Evolutionary conservation across 2,113 vertebrate genomes (phyloP), one percentile per base, ranked within the genome.

Genomic region (Todiramphus chloris): DNA sequence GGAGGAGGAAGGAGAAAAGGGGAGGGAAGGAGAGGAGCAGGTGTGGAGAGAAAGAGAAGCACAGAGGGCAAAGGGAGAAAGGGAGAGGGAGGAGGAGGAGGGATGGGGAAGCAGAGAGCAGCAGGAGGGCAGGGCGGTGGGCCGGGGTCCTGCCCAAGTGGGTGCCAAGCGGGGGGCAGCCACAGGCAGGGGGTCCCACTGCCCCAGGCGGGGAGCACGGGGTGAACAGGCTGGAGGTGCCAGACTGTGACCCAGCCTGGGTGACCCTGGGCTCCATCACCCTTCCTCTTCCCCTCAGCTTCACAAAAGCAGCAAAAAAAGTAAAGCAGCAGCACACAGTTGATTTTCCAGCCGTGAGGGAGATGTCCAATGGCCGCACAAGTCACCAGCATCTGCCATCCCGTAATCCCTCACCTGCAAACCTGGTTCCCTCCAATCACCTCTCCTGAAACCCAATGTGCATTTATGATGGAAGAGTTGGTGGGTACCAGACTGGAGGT

Each of bases 21-120:
- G 75, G 93, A 96, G 91, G 90, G 90, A 94, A 95, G 48, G 94
- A 97, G 97, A 96, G 91, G 87, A 96, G 92, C 89, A 97, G 87
- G 96, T 96, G 91, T 81, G 91, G 83, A 94, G 75, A 76, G 87
- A 87, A 91, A 94, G 87, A 89, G 93, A 92, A 90, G 94, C 64
- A 85, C 59, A 75, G 76, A 91, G 94, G 87, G 96, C 88, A 96
- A 96, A 94, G 41, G 62, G 33, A 78, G 87, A 92, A 64, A 41
- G 48, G 88, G 91, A 89, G 64, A 84, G 58, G 55, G n/a, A 85
- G 77, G 80, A 77, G 55, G n/a, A 85, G 77, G 83, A 87, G 90
- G 95, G 82, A 83, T 81, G 51, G 58, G 60, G 51, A 83, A 67
- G 44, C 46, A 60, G 72, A 90, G 78, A 90, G 80, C 62, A 83